Evolutionary conservation across 1,140 invertebrate species (phyloP).

Genomic region (Goniozus legneri): DNA sequence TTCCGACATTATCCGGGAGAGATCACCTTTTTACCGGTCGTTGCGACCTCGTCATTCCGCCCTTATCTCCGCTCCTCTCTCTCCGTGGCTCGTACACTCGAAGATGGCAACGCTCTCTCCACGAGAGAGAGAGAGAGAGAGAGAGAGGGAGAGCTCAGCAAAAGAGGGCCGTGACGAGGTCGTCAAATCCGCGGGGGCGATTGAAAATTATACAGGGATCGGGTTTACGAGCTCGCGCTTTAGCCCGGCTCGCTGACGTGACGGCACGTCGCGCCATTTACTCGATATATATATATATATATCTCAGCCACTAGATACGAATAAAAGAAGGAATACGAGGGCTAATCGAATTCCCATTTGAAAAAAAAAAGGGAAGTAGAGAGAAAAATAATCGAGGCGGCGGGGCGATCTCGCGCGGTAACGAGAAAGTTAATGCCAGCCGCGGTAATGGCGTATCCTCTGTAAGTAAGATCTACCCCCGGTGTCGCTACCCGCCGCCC

Average conservation of each 20-base stretch:
- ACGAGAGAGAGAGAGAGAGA: constrained; percentile 21
- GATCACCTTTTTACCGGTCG: constrained; percentile 56
- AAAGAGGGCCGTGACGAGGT: constrained; percentile 44
- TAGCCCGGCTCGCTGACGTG: constrained; percentile 35
- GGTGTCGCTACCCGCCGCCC: constrained; percentile 13
- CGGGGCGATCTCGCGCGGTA: constrained; percentile 15
- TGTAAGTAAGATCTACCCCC: constrained; percentile 27
- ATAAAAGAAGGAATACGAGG: too few relatives aligned
- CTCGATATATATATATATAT: too few relatives aligned
- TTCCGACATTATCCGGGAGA: constrained; percentile 40
- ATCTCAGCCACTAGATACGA: too few relatives aligned
- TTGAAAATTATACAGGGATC: constrained; percentile 58
- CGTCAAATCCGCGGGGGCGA: constrained; percentile 52
- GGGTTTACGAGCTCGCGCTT: constrained; percentile 50
- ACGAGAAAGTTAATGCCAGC: constrained; percentile 22
- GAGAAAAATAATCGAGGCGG: too few relatives aligned
- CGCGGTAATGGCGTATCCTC: constrained; percentile 21
- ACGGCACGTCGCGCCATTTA: too few relatives aligned
- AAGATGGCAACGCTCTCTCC: too few relatives aligned
- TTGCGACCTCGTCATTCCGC: constrained; percentile 54
- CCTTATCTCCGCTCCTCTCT: too few relatives aligned
- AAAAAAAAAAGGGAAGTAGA: too few relatives aligned
- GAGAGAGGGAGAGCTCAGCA: constrained; percentile 13
- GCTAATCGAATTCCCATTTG: too few relatives aligned
- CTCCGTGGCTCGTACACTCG: too few relatives aligned